Conservation (phyloP, 2,113 vertebrate species). For the Isichthys henryi region DNA sequence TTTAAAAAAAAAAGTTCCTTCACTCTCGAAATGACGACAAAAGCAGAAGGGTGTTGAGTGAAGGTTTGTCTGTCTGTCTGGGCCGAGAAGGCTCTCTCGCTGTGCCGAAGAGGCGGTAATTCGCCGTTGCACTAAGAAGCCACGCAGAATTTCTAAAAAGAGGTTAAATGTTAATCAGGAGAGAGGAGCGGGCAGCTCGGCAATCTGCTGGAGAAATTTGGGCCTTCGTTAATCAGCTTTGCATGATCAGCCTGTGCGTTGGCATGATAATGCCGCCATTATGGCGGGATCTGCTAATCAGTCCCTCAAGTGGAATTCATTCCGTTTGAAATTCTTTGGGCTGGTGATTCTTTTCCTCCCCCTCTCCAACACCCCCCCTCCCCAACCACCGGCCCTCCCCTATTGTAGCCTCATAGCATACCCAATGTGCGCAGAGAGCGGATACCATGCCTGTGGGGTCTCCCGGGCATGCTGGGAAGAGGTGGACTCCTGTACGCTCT, state of each 20-base stretch:
- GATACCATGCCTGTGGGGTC: neutral
- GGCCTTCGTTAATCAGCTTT: slow-evolving; percentile 59
- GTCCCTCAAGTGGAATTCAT: slow-evolving; percentile 50
- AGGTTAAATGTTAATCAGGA: slow-evolving; percentile 68
- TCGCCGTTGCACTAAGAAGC: slow-evolving; percentile 22
- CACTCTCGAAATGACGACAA: neutral
- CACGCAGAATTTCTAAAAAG: slow-evolving; percentile 26
- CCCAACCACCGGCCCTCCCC: neutral
- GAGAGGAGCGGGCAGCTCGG: slow-evolving; percentile 38
- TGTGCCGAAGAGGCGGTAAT: slow-evolving; percentile 41
- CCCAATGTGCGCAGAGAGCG: neutral
- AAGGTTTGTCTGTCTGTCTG: neutral
- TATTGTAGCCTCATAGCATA: neutral
- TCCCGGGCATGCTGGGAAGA: neutral
- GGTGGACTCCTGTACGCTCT: neutral
- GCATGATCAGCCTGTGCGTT: slow-evolving; percentile 54
- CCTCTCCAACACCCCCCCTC: slow-evolving; percentile 13
- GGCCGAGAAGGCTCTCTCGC: slow-evolving; percentile 27
- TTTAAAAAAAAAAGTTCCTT: neutral
- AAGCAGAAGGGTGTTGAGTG: neutral
- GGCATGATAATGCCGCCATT: slow-evolving; percentile 68
- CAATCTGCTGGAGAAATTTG: slow-evolving; percentile 54
- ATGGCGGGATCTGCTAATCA: slow-evolving; percentile 60
- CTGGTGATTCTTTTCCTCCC: slow-evolving; percentile 37
- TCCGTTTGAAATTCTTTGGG: slow-evolving; percentile 41